A percentile compares a stretch with the other conserved stretches of the same genome.
Evolutionary conservation across 2,888 invertebrate species (phyloP).

Genomic region (Sycophila texana): DNA sequence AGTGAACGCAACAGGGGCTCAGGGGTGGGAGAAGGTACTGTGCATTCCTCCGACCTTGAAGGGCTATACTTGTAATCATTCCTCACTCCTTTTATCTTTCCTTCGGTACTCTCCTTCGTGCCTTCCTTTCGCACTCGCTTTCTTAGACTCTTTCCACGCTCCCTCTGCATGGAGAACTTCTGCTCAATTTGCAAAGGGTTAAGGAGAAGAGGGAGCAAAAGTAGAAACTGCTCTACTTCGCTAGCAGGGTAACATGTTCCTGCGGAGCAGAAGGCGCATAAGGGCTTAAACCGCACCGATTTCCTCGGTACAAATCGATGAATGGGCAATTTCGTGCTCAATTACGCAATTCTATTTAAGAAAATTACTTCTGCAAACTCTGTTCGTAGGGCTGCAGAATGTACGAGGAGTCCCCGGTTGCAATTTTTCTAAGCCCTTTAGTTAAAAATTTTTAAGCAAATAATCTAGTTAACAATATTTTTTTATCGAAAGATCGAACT

Average conservation of each 20-base stretch:
- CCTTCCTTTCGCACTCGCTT: background rate
- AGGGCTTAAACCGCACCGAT: slow-evolving; percentile 4
- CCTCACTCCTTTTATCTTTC: background rate
- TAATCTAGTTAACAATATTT: background rate
- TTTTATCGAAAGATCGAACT: too few relatives aligned
- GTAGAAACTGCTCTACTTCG: slow-evolving; percentile 63
- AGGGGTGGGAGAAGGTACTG: slow-evolving; percentile 62
- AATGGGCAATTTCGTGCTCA: slow-evolving; percentile 54
- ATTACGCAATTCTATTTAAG: slow-evolving; percentile 52
- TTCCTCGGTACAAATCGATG: slow-evolving; percentile 6
- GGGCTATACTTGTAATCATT: slow-evolving; percentile 3
- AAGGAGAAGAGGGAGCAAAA: slow-evolving; percentile 2
- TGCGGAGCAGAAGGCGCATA: slow-evolving; percentile 38
- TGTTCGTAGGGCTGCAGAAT: slow-evolving; percentile 52
- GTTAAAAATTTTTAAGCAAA: background rate
- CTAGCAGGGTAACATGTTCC: slow-evolving; percentile 64
- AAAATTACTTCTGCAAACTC: slow-evolving; percentile 54
- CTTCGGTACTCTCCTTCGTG: background rate
- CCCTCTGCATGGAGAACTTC: background rate
- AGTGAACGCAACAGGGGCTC: slow-evolving; percentile 66
- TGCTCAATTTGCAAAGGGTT: background rate
- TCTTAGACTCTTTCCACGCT: background rate
- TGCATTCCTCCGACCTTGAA: slow-evolving; percentile 9
- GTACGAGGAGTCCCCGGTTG: background rate
- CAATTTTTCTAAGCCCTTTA: slow-evolving; percentile 20